Conservation (phyloP, 1,140 invertebrate genomes). For the Diorhabda elongata region DNA sequence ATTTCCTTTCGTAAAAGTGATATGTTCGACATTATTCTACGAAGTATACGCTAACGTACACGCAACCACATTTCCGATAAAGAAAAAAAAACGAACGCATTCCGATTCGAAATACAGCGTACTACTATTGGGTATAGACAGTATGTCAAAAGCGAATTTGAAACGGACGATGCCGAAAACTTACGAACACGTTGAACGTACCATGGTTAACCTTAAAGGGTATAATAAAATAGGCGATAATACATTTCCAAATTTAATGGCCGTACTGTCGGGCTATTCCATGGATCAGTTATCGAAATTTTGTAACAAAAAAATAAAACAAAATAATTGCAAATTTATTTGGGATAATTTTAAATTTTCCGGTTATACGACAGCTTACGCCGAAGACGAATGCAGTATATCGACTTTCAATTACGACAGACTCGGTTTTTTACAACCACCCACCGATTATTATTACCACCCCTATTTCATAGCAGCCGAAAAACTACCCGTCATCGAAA, state of each 20-base stretch:
- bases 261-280: slow-evolving; percentile 59
- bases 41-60: slow-evolving; percentile 52
- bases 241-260: slow-evolving; percentile 79
- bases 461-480: slow-evolving; percentile 62
- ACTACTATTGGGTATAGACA: slow-evolving; percentile 75
- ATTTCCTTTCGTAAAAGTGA: slow-evolving; percentile 46
- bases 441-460: slow-evolving; percentile 71
- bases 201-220: slow-evolving; percentile 55
- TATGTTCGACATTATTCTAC: slow-evolving; percentile 42
- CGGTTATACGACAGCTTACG: slow-evolving; percentile 62
- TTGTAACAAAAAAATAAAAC: slow-evolving; percentile 49
- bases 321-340: slow-evolving; percentile 59
- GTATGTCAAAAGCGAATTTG: slow-evolving; percentile 74
- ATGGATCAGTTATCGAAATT: slow-evolving; percentile 44
- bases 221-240: slow-evolving; percentile 73
- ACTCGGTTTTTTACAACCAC: slow-evolving; percentile 59
- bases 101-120: slow-evolving; percentile 52
- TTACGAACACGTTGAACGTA: slow-evolving; percentile 55
- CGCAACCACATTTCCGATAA: slow-evolving; percentile 36
- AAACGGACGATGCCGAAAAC: slow-evolving; percentile 73
- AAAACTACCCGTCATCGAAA: slow-evolving; percentile 46
- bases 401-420: slow-evolving; percentile 64
- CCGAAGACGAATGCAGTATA: slow-evolving; percentile 58
- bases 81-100: slow-evolving; percentile 25
- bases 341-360: slow-evolving; percentile 57